Percentiles rank a stretch among this genome's conserved stretches.
These are phyloP conservation scores for Leucopternis melanops DNA, from an alignment of 2,113 vertebrate species.

Conservation along the genomic window DNA sequence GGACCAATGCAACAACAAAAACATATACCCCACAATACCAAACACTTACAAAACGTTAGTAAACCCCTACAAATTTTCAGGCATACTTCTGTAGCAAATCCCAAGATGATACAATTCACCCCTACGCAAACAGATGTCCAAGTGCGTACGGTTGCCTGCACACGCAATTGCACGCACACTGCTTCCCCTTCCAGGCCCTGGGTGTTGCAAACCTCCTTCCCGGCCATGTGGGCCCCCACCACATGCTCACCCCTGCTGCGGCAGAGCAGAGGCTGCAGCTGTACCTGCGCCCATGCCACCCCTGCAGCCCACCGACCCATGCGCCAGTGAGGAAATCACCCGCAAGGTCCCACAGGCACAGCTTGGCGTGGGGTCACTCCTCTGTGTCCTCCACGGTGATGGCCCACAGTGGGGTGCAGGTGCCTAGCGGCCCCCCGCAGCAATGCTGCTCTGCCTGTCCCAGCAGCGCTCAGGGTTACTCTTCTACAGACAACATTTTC, in stretches of 20 bases:
- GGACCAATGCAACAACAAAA: neutral
- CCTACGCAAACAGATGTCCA: accelerated
- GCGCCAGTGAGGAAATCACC: accelerated
- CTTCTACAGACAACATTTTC: neutral
- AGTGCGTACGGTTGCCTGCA: accelerated
- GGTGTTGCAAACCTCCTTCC: neutral
- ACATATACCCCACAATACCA: neutral
- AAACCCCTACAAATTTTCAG: neutral
- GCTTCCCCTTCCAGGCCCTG: accelerated
- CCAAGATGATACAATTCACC: neutral
- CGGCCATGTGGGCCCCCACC: accelerated
- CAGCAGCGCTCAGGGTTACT: neutral
- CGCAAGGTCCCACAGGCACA: neutral
- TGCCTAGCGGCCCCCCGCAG: accelerated
- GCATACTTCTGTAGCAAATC: neutral
- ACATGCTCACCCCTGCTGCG: neutral
- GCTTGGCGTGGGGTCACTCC: accelerated
- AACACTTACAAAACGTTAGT: neutral
- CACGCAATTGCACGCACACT: accelerated
- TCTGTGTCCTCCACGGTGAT: neutral
- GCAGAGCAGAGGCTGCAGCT: neutral
- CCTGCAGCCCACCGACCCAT: neutral
- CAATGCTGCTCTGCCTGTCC: too few relatives aligned
- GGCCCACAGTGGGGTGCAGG: accelerated
- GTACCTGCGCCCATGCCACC: accelerated